phyloP scores from a whole-genome alignment of 2,797 vertebrate genomes.

The Fistularia tabacaria region DNA sequence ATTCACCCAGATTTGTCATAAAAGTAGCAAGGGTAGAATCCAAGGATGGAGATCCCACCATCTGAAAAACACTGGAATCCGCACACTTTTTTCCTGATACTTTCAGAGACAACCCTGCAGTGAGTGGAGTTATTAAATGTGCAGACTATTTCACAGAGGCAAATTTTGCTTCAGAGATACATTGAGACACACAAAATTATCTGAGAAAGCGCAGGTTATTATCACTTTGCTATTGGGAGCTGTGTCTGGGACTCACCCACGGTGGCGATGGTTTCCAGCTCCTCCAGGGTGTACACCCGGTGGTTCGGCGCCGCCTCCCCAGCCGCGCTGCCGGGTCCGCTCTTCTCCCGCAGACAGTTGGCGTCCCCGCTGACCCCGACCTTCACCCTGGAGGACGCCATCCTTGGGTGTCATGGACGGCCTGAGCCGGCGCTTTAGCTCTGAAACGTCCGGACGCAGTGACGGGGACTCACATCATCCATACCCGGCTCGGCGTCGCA shows the following conservation, averaged over 20 bases:
- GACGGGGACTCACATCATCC: too few relatives aligned
- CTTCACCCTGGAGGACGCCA: constrained; percentile 74
- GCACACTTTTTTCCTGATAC: too few relatives aligned
- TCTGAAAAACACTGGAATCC: too few relatives aligned
- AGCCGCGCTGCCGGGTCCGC: constrained; percentile 33
- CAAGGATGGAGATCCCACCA: too few relatives aligned
- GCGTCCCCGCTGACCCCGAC: constrained; percentile 52
- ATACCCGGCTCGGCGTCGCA: too few relatives aligned
- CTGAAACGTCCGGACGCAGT: constrained; percentile 23
- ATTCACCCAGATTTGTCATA: too few relatives aligned
- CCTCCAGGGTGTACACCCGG: constrained; percentile 76
- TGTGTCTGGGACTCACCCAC: constrained; percentile 78
- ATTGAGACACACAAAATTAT: background rate
- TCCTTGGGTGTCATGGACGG: background rate
- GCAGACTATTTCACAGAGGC: background rate
- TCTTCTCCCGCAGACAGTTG: constrained; percentile 53
- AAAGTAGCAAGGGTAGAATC: too few relatives aligned
- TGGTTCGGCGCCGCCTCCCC: constrained; percentile 44
- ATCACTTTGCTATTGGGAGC: background rate
- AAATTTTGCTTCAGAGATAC: background rate
- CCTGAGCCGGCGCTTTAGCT: background rate
- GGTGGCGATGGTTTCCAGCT: constrained; percentile 85
- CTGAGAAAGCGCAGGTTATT: background rate
- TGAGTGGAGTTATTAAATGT: too few relatives aligned
- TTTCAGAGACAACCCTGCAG: too few relatives aligned